A percentile compares a stretch with the other conserved stretches of the same genome.
phyloP scores from a whole-genome alignment of 1,140 invertebrate genomes.

The Chironomus tepperi region DNA sequence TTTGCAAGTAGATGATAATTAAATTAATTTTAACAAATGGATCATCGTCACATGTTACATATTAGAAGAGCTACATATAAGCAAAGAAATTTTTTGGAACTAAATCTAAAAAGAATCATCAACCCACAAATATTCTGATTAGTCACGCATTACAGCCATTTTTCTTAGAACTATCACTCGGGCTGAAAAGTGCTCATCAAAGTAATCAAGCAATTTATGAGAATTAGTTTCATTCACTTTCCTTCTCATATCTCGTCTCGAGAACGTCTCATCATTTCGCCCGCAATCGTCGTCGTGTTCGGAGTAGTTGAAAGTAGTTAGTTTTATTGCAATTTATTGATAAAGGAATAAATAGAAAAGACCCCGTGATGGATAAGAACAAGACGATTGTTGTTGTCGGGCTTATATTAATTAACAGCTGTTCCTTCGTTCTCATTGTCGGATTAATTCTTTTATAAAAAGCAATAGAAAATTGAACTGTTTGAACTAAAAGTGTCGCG shows the following conservation, averaged over 20 bases:
- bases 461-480: not conserved
- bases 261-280: not conserved
- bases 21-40: no score
- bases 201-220: constrained; percentile 9
- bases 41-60: no score
- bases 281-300: not conserved
- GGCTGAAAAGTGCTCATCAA: not conserved
- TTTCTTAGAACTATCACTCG: no score
- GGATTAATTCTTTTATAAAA: not conserved
- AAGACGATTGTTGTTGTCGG: not conserved
- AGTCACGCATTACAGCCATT: no score
- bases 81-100: no score
- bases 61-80: no score
- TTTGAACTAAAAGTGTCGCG: not conserved
- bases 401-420: not conserved
- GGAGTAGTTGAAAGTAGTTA: no score
- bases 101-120: no score
- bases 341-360: no score
- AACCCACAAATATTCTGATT: no score
- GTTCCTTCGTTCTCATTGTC: not conserved
- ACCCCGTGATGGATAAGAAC: not conserved
- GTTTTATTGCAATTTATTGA: no score
- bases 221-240: constrained; percentile 9
- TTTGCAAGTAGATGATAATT: no score
- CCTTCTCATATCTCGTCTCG: constrained; percentile 1